Conservation (phyloP, 2,113 vertebrate genomes). For the Lucifuga dentata region DNA sequence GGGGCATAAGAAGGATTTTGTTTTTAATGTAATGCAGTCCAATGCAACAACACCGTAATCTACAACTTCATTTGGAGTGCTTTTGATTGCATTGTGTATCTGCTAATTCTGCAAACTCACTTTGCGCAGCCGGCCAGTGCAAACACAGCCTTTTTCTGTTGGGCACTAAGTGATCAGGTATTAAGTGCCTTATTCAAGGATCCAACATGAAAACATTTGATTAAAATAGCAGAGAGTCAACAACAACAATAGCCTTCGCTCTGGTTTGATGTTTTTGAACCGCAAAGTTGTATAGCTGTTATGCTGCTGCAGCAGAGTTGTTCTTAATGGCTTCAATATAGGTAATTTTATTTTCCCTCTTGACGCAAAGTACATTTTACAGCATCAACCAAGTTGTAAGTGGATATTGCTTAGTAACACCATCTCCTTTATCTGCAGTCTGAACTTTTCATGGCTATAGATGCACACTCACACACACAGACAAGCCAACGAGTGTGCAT, state of each 20-base stretch:
- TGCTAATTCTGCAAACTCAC: no score
- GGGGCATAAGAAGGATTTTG: no score
- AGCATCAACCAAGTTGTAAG: conserved; percentile 58
- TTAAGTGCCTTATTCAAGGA: neutral
- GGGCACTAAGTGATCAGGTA: neutral
- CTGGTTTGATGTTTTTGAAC: neutral
- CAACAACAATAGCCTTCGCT: neutral
- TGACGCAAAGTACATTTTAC: conserved; percentile 42
- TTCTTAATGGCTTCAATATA: conserved; percentile 22
- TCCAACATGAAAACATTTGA: neutral
- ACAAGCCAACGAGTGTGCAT: conserved; percentile 17
- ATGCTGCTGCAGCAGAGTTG: conserved; percentile 6
- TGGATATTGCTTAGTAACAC: conserved; percentile 74
- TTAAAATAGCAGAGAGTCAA: neutral
- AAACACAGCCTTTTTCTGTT: conserved; percentile 6
- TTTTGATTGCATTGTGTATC: no score
- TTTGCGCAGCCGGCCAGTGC: no score
- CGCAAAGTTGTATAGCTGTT: neutral
- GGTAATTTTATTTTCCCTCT: conserved; percentile 38
- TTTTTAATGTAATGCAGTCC: no score
- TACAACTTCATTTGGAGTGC: no score
- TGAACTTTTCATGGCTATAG: conserved; percentile 40
- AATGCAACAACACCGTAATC: no score
- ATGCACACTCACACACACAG: conserved; percentile 10
- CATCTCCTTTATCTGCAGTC: conserved; percentile 18